Conservation (phyloP, 1,140 invertebrate species). For the Sitodiplosis mosellana region DNA sequence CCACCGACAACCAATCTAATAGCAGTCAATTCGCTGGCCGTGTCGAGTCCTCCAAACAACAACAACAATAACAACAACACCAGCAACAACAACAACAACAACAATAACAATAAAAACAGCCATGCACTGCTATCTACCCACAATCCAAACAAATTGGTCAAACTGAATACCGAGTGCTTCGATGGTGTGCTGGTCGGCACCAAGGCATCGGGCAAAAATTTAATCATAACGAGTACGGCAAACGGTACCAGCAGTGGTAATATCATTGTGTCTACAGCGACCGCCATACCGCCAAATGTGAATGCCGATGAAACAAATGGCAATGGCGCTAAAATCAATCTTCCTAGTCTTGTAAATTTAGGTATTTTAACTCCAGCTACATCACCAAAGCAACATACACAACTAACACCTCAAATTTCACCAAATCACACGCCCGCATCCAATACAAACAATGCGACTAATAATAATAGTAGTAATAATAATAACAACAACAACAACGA, state of each 20-base stretch:
- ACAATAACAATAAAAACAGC: too few relatives aligned
- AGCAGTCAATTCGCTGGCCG: slow-evolving; percentile 14
- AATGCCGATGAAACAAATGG: slow-evolving; percentile 9
- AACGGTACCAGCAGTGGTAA: slow-evolving; percentile 3
- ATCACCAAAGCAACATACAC: slow-evolving; percentile 25
- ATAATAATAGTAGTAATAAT: slow-evolving; percentile 2
- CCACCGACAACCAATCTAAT: slow-evolving; percentile 20
- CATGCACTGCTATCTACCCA: neutral
- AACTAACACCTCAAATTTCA: neutral
- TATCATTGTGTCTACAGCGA: slow-evolving; percentile 3
- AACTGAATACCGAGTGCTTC: neutral
- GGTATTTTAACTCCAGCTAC: slow-evolving; percentile 32
- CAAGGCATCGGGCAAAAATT: slow-evolving; percentile 20
- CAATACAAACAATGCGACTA: slow-evolving; percentile 1
- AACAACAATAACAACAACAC: too few relatives aligned
- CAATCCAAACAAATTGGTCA: neutral
- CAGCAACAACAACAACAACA: slow-evolving; percentile 8
- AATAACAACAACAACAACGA: slow-evolving; percentile 1
- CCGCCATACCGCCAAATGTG: slow-evolving; percentile 1
- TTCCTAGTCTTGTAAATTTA: slow-evolving; percentile 24
- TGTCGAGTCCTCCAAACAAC: too few relatives aligned
- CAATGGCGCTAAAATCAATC: slow-evolving; percentile 18
- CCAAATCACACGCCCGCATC: neutral
- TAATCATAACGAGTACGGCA: slow-evolving; percentile 14
- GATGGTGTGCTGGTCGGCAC: neutral